A percentile compares a stretch with the other conserved stretches of the same genome.
Conservation (phyloP, 2,797 vertebrate genomes). For the Acipenser ruthenus region DNA sequence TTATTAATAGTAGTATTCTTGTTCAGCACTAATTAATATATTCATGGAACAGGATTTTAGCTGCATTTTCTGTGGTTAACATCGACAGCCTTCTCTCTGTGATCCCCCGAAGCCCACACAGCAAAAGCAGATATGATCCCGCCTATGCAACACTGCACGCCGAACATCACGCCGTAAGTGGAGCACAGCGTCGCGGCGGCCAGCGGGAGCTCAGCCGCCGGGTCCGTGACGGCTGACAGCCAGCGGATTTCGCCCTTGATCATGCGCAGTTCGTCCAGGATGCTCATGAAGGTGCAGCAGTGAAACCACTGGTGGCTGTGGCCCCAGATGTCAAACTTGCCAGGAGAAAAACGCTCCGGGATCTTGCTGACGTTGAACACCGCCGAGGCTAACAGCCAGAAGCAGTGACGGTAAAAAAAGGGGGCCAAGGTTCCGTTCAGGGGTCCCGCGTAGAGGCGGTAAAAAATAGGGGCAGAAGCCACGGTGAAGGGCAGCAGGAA, state of each 20-base stretch:
- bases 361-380: constrained; percentile 69
- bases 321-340: constrained; percentile 66
- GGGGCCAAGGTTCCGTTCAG: constrained; percentile 25
- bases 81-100: constrained; percentile 15
- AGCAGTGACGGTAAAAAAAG: constrained; percentile 65
- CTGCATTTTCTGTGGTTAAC: constrained; percentile 35
- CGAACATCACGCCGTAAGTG: constrained; percentile 64
- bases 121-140: constrained; percentile 59
- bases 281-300: constrained; percentile 70
- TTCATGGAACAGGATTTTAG: constrained; percentile 26
- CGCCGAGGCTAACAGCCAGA: constrained; percentile 64
- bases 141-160: constrained; percentile 61
- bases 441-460: constrained; percentile 48
- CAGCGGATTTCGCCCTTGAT: constrained; percentile 59
- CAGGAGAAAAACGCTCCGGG: constrained; percentile 59
- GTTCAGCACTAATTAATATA: not conserved
- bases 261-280: constrained; percentile 69
- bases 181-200: constrained; percentile 49
- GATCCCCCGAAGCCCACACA: constrained; percentile 48
- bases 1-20: too few relatives aligned
- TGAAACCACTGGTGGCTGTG: constrained; percentile 74
- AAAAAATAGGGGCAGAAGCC: constrained; percentile 63
- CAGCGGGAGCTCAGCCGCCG: constrained; percentile 28
- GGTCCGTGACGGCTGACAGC: constrained; percentile 41
- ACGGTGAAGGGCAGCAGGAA: constrained; percentile 65